These are phyloP conservation scores for Salvelinus sp. DNA, from an alignment of 2,113 vertebrate genomes.

Conservation along the genomic window DNA sequence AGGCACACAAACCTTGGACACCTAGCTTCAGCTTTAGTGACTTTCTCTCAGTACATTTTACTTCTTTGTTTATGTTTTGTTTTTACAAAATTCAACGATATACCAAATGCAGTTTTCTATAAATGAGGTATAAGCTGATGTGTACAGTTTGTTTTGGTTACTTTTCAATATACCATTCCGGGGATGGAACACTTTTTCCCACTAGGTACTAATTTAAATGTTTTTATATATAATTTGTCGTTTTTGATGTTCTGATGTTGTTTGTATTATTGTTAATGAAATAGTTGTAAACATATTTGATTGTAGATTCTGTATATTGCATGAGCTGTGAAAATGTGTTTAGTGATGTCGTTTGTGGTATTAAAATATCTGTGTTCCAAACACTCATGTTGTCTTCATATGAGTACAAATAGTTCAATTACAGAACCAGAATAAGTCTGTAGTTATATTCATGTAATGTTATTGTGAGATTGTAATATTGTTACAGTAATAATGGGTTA, in stretches of 20 bases:
- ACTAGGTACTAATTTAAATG: constrained; percentile 53
- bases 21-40: not conserved
- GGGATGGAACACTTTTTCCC: constrained; percentile 48
- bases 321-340: constrained; percentile 89
- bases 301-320: constrained; percentile 87
- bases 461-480: too few relatives aligned
- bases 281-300: constrained; percentile 60
- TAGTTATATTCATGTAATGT: too few relatives aligned
- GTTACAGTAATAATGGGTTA: too few relatives aligned
- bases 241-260: constrained; percentile 76
- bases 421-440: too few relatives aligned
- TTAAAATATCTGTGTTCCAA: constrained; percentile 79
- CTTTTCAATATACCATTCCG: constrained; percentile 47
- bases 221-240: constrained; percentile 74
- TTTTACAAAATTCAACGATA: constrained; percentile 68
- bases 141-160: constrained; percentile 43
- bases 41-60: constrained; percentile 60
- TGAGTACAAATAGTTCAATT: too few relatives aligned
- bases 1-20: not conserved
- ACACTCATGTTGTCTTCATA: not conserved
- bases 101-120: constrained; percentile 73
- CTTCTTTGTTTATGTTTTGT: constrained; percentile 70
- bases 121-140: constrained; percentile 35
- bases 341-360: constrained; percentile 86
- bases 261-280: constrained; percentile 59